Evolutionary conservation across 2,888 invertebrate genomes (phyloP).

Genomic region (Lasioglossum malachurum): DNA sequence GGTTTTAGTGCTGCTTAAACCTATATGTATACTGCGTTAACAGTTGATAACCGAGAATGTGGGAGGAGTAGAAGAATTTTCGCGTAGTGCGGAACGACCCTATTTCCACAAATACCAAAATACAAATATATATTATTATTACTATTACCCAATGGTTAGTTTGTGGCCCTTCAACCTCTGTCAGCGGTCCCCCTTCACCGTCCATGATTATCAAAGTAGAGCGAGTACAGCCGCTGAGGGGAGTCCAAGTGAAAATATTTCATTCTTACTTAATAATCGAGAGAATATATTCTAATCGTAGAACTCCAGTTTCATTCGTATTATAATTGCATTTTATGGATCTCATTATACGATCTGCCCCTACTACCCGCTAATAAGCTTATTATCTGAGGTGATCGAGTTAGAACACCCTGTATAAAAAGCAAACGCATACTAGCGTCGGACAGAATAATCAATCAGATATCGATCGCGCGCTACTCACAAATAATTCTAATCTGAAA

Average conservation of each 20-base stretch:
- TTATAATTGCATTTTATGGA: not conserved
- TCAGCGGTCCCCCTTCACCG: slow-evolving; percentile 89
- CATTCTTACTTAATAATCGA: not conserved
- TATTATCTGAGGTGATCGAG: no score
- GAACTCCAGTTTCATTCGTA: not conserved
- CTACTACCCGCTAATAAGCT: no score
- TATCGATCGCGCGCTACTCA: not conserved
- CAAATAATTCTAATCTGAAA: not conserved
- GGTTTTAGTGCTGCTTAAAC: not conserved
- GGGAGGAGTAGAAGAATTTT: not conserved
- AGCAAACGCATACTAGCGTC: not conserved
- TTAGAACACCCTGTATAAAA: no score
- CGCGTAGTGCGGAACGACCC: not conserved
- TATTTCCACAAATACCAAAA: not conserved
- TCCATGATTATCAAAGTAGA: slow-evolving; percentile 92
- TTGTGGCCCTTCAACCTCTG: slow-evolving; percentile 89
- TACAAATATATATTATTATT: not conserved
- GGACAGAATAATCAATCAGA: no score
- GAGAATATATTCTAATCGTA: not conserved
- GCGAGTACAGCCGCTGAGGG: slow-evolving; percentile 92
- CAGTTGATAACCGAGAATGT: no score
- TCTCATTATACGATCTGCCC: no score
- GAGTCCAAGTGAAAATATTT: not conserved
- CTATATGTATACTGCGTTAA: no score
- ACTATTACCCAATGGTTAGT: slow-evolving; percentile 92